Base-by-base conservation (phyloP, 2,113 vertebrate species). In the Struthio camelus region DNA sequence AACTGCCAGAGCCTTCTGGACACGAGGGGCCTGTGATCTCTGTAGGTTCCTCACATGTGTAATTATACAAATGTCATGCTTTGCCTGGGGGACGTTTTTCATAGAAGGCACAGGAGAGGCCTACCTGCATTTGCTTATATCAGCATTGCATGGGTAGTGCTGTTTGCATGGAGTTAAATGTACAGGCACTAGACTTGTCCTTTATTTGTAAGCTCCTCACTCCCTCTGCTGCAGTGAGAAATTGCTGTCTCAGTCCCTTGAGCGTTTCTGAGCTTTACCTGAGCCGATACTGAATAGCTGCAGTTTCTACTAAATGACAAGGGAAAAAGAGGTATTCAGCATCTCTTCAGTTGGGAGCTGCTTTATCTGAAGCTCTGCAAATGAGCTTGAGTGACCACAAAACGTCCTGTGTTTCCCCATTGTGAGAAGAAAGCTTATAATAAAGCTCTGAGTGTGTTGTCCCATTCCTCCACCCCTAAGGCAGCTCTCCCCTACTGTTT, bases 61-160 rank as follows among this genome's bases (percentile, higher is more conserved):
- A 95, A 94, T 96, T 94, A 94, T 67, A 78, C 92, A 94, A 90
- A 96, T 93, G 50, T 51, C 32, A 80, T 34, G 42, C 50, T 90
- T 93, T 94, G 76, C 79, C 59, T 80, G 50, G 22, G 40, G 71
- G 46, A 36, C 93, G 14, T 93, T 94, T 89, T 94, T 92, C 22
- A 25, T 11, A 56, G 73, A 92, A 92, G 77, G 53, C 78, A 34
- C n/a, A 54, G 42, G 69, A 80, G 50, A 85, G 90, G 54, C 73
- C 44, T 92, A 9, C n/a, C 4, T 86, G 23, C 18, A 4, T 89
- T 94, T 96, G 73, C 50, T 78, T 96, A 19, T 91, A 65, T 87
- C 44, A 66, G 61, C 77, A 54, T 28, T 88, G 66, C 44, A 23
- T 94, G 69, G 53, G 0, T 0, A 92, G 50, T 20, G 38, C 48